Conservation (phyloP, 2,888 invertebrate species). For the Macrophya annulata region DNA sequence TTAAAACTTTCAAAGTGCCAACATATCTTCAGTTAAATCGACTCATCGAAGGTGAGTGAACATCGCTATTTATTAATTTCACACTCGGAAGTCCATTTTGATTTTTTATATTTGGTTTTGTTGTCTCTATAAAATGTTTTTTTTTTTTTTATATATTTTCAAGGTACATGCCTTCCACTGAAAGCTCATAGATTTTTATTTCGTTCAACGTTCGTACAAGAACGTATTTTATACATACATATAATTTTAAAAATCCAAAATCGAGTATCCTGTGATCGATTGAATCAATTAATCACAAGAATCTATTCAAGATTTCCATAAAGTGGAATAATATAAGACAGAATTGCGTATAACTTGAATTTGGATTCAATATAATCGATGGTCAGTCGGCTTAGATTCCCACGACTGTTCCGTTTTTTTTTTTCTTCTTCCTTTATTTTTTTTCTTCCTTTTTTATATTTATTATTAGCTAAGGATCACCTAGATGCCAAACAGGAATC, state of each 20-base stretch:
- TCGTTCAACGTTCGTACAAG: neutral
- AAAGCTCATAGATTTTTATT: neutral
- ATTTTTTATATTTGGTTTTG: neutral
- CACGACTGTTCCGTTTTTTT: too few species aligned
- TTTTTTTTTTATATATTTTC: neutral
- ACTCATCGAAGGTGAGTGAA: neutral
- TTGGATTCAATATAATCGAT: too few species aligned
- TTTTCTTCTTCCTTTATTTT: neutral
- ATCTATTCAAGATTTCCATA: too few species aligned
- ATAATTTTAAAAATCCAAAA: too few species aligned
- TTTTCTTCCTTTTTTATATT: neutral
- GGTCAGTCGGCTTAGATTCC: too few species aligned
- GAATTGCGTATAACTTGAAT: too few species aligned
- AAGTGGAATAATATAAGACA: too few species aligned
- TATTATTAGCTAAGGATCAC: constrained; percentile 20
- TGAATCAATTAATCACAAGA: too few species aligned
- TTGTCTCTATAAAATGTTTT: neutral
- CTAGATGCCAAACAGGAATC: constrained; percentile 31
- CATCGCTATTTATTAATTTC: neutral
- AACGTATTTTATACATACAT: neutral
- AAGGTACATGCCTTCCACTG: neutral
- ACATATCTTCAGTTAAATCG: neutral
- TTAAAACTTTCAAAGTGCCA: neutral
- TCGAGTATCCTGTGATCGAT: too few species aligned
- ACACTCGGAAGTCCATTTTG: neutral